Base-by-base conservation (phyloP, 1,140 invertebrate genomes). In the Meteorus sp. region DNA sequence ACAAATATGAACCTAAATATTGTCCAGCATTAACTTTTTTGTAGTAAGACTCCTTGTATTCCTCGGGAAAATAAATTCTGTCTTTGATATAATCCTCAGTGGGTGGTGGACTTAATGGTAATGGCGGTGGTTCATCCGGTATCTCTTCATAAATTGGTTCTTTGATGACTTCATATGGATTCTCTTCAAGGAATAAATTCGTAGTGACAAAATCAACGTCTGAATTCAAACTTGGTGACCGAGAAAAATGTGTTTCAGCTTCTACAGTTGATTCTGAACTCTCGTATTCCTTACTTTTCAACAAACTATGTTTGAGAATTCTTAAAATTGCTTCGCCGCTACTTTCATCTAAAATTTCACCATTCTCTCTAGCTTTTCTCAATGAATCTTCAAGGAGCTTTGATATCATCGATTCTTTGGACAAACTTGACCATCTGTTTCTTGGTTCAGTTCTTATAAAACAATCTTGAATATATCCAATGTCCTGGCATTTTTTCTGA, bases 61-160 rank as follows among this genome's bases (percentile, higher is more conserved):
- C 88, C 52, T 88, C 84, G 37, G 84, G 84, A 61, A 87, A 78
- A 35, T 75, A 79, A 2, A 77, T 72, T 15, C 72, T 66, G 25
- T 73, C 72, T 20, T 79, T 77, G 5, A 79, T 47, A 35, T 69
- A 75, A 15, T 79, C 76, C 15, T 77, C 79, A 0, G 83, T 72
- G 25, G 66, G 90, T 3, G 89, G 89, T 7, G 89, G 89, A 64
- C 87, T 88, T 0, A 88, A 68, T 1, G 90, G 90, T 50, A 91
- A 70, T 4, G 89, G 89, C 13, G 88, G 90, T 6, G 89, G 90
- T 64, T 89, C 87, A 62, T 91, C 89, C 7, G 85, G 83, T 48
- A 93, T 91, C 78, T 94, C 92, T 78, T 94, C 92, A 71, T 94
- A 94, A 69, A 94, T 94, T 2, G 91, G 91, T 78, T 94, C 91